Percentiles rank a stretch among this genome's conserved stretches.
phyloP scores from a whole-genome alignment of 2,888 invertebrate genomes.

The Phengaris arion region DNA sequence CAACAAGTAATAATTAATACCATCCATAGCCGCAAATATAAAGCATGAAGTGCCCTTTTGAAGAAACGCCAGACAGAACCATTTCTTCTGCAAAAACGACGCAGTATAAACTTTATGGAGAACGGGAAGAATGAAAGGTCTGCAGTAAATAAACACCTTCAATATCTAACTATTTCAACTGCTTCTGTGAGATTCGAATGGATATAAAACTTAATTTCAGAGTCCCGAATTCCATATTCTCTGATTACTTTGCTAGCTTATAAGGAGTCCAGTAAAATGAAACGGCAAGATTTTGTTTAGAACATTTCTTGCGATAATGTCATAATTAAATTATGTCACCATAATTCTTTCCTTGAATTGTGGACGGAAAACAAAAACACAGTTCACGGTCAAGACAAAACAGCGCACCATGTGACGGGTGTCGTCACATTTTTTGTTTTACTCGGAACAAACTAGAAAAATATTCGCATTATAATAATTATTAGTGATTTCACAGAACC shows the following conservation, averaged over 20 bases:
- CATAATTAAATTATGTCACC: background rate
- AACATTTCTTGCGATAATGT: background rate
- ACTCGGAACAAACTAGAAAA: slow-evolving; percentile 10
- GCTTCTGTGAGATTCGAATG: no score
- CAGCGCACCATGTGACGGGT: slow-evolving; percentile 6
- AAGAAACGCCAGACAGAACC: no score
- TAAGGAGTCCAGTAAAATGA: no score
- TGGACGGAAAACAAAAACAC: background rate
- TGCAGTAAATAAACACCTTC: background rate
- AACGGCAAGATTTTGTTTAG: background rate
- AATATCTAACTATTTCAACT: background rate
- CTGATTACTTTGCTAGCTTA: no score
- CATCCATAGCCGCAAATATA: no score
- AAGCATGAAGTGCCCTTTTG: no score
- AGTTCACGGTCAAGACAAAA: slow-evolving; percentile 10
- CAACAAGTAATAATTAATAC: no score
- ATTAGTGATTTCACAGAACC: slow-evolving; percentile 15
- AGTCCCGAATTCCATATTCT: no score
- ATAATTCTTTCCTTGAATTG: background rate
- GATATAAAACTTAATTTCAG: no score
- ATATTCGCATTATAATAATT: background rate
- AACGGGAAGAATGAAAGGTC: background rate
- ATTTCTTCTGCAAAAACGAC: no score
- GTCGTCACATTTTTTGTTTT: slow-evolving; percentile 17
- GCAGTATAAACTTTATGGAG: background rate